These are phyloP conservation scores for Amiota minor DNA, from an alignment of 2,888 invertebrate genomes.

Conservation along the genomic window DNA sequence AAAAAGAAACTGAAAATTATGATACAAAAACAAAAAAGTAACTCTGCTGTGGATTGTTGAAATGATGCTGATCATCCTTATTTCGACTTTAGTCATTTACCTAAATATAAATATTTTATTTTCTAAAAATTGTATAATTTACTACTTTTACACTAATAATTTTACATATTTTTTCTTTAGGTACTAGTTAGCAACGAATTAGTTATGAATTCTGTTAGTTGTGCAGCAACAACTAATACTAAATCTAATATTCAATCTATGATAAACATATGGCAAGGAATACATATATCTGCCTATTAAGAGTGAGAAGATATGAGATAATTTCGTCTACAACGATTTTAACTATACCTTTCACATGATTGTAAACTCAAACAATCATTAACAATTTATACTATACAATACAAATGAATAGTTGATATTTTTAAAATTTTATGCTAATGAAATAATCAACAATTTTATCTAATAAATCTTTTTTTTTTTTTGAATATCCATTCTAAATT, in stretches of 20 bases:
- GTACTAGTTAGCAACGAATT: slow-evolving; percentile 27
- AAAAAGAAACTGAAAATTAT: slow-evolving; percentile 49
- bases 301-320: slow-evolving; percentile 9
- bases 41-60: slow-evolving; percentile 49
- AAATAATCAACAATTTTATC: too few species aligned
- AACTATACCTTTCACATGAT: neutral
- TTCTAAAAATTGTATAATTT: neutral
- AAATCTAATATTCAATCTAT: neutral
- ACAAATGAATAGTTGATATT: too few species aligned
- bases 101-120: slow-evolving; percentile 35
- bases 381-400: too few species aligned
- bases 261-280: too few species aligned
- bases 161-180: neutral
- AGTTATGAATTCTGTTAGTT: slow-evolving; percentile 13
- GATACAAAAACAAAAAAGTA: too few species aligned
- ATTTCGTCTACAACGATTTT: slow-evolving; percentile 28
- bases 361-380: too few species aligned
- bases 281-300: neutral
- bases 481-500: too few species aligned
- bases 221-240: slow-evolving; percentile 13
- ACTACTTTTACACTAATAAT: slow-evolving; percentile 22
- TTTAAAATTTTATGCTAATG: too few species aligned
- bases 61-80: slow-evolving; percentile 49
- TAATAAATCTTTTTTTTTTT: too few species aligned
- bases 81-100: slow-evolving; percentile 61